Conservation (phyloP, 35 echinoderm and acorn worm genomes). For the Strongylocentrotus purpuratus region DNA sequence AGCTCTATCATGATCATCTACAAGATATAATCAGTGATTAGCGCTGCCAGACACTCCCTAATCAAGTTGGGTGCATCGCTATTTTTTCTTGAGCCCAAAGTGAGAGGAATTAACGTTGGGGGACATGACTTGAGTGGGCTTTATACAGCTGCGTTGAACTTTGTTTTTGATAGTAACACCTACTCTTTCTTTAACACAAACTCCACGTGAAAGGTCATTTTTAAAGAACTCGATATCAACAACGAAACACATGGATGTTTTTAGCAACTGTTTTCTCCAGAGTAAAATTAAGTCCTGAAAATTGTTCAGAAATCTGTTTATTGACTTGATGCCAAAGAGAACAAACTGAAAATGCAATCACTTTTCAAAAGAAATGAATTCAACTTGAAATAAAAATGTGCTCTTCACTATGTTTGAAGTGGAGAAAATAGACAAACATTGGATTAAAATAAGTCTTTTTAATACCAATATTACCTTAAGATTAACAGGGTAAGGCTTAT, state of each 20-base stretch:
- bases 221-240: background rate
- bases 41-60: background rate
- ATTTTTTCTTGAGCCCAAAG: background rate
- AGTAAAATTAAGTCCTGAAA: too few species aligned
- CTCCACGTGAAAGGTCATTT: background rate
- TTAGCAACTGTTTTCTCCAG: too few species aligned
- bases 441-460: too few species aligned
- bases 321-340: too few species aligned
- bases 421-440: too few species aligned
- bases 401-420: too few species aligned
- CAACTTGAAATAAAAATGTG: too few species aligned
- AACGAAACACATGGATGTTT: background rate
- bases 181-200: background rate
- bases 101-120: background rate
- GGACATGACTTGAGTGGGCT: background rate
- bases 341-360: too few species aligned
- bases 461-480: too few species aligned
- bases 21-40: background rate
- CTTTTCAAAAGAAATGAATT: too few species aligned
- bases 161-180: background rate
- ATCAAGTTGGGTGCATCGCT: background rate
- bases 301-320: too few species aligned
- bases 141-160: background rate
- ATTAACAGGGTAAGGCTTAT: too few species aligned
- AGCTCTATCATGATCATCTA: background rate